These are phyloP conservation scores for Syngnathus acus DNA, from an alignment of 2,797 vertebrate genomes.

Conservation along the genomic window DNA sequence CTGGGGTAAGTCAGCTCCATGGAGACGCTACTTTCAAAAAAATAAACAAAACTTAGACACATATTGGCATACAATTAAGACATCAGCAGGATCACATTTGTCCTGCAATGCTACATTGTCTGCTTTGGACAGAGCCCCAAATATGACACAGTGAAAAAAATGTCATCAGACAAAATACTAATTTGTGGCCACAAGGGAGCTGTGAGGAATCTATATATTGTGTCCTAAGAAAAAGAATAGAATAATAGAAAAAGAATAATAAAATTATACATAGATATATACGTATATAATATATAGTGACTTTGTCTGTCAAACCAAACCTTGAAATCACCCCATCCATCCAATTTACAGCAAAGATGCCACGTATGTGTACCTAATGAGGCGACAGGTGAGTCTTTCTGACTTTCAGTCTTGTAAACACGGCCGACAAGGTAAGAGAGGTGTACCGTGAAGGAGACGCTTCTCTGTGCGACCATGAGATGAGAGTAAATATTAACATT, in stretches of 20 bases:
- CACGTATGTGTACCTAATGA: not conserved
- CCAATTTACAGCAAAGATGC: too few relatives aligned
- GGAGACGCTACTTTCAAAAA: slow-evolving; percentile 49
- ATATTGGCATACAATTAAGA: not conserved
- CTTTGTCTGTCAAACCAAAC: too few relatives aligned
- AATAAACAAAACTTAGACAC: slow-evolving; percentile 6
- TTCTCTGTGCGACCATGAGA: slow-evolving; percentile 37
- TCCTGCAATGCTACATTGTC: not conserved
- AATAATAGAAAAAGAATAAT: too few relatives aligned
- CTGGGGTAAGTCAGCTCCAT: slow-evolving; percentile 46
- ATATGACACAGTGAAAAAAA: not conserved
- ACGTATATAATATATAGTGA: too few relatives aligned
- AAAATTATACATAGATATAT: too few relatives aligned
- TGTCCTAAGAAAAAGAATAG: too few relatives aligned
- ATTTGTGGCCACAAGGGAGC: not conserved
- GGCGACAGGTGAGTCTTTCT: slow-evolving; percentile 5
- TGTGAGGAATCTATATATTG: too few relatives aligned
- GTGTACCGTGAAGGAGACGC: slow-evolving; percentile 12
- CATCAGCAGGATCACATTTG: not conserved
- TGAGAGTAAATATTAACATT: slow-evolving; percentile 80
- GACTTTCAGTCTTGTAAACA: slow-evolving; percentile 21
- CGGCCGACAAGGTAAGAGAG: slow-evolving; percentile 15
- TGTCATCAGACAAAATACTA: not conserved
- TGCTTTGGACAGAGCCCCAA: not conserved
- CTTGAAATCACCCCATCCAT: too few relatives aligned